Evolutionary conservation across 1,140 invertebrate genomes (phyloP), one percentile per base, ranked within the genome.

Genomic region (Tetramorium alpestre): DNA sequence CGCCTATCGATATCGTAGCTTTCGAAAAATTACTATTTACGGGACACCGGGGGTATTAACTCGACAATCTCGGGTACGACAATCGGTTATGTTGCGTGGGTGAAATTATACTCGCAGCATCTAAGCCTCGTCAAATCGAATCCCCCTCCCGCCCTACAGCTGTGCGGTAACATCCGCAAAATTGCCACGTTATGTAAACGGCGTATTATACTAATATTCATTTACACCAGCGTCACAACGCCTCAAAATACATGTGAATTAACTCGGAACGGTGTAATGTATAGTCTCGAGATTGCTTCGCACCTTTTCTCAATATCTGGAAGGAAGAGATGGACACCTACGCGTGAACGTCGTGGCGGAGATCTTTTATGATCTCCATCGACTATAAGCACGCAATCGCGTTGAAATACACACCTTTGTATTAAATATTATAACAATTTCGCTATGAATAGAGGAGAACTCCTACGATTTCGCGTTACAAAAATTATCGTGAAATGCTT

Each of bases 181-280:
- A 84, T 84, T 70, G 25, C 54, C 41, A 84, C 28, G 69, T 84
- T 84, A 25, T 60, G 65, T 69, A 69, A 82, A 73, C 69, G 69
- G 25, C 41, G 44, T 11, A 84, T 84, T 73, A 84, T 73, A 84
- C 69, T 84, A 84, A 84, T 84, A 84, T 84, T 84, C 80, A 84
- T 84, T 84, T 84, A 84, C 69, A 13, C 41, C 54, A 49, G 56
- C 78, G n/a, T 33, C 49, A 28, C 78, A 72, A 47, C 25, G 38
- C 51, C 22, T 49, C 41, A 69, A 62, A 73, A 73, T 84, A 84
- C 41, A 73, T n/a, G n/a, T 84, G 54, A 73, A 84, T 84, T 84
- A 84, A 84, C 67, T 73, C 18, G 28, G 38, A 41, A 56, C 13
- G 64, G 41, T 73, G 70, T 84, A 60, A 84, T 73, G 22, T 33